phyloP scores from a whole-genome alignment of 2,888 invertebrate genomes.

The Eupithecia insigniata region DNA sequence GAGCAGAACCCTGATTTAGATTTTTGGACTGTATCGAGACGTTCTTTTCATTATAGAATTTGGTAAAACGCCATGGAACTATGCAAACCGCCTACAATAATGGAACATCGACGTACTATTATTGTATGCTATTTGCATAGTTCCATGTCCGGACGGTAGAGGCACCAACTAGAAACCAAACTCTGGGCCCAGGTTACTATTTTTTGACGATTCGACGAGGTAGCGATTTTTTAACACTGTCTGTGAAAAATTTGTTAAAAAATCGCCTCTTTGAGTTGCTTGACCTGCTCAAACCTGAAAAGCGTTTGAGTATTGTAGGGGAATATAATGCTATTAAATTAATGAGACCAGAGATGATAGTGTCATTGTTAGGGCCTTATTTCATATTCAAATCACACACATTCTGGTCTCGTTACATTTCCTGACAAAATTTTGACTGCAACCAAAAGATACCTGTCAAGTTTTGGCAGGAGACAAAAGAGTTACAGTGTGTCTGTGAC shows the following conservation, averaged over 20 bases:
- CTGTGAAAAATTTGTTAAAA: neutral
- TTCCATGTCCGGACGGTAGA: too few species aligned
- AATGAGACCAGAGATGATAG: neutral
- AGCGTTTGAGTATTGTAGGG: neutral
- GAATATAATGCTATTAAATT: neutral
- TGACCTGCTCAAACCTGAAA: neutral
- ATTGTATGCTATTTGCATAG: too few species aligned
- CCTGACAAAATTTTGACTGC: neutral
- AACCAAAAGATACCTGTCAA: neutral
- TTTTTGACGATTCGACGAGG: too few species aligned
- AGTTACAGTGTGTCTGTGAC: neutral
- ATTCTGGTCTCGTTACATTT: neutral
- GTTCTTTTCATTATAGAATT: neutral
- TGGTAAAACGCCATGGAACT: neutral
- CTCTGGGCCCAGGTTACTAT: neutral
- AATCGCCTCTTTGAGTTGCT: neutral
- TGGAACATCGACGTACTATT: neutral
- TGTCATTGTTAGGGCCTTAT: neutral
- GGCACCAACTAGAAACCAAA: too few species aligned
- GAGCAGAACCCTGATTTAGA: neutral
- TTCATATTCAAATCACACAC: constrained; percentile 1
- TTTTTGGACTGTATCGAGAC: neutral
- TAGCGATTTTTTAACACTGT: neutral
- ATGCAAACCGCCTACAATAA: neutral
- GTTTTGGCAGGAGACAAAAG: neutral